Conservation (phyloP, 2,888 invertebrate genomes). For the Melieria crassipennis region DNA sequence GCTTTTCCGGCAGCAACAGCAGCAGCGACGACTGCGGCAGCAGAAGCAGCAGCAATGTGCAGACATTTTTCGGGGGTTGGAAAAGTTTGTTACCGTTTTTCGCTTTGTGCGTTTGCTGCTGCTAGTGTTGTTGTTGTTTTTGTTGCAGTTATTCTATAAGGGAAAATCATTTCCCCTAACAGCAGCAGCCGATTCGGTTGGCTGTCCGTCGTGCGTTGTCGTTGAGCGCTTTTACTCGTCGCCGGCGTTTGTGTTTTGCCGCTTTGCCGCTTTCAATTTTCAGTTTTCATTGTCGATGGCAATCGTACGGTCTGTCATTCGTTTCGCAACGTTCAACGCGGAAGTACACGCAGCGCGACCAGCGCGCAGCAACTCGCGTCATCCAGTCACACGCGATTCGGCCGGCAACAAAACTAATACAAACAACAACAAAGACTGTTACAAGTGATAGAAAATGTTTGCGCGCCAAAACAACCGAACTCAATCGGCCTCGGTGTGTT, state of each 20-base stretch:
- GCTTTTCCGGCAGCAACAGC: conserved; percentile 1
- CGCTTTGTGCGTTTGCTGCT: conserved; percentile 14
- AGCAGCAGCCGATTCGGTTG: neutral
- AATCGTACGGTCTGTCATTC: conserved; percentile 61
- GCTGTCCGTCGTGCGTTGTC: neutral
- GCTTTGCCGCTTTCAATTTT: conserved; percentile 37
- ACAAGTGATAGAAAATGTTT: neutral
- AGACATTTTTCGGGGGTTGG: conserved; percentile 51
- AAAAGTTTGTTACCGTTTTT: conserved; percentile 43
- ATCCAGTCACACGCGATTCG: neutral
- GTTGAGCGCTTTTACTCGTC: conserved; percentile 1
- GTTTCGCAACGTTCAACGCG: conserved; percentile 60
- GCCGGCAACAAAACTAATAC: neutral
- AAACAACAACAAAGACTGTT: neutral
- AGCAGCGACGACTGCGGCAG: conserved; percentile 6
- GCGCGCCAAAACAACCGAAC: neutral
- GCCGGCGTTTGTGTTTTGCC: conserved; percentile 17
- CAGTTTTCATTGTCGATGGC: conserved; percentile 61
- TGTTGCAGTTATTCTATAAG: conserved; percentile 26
- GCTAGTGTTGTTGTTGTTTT: conserved; percentile 7
- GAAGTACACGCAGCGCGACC: conserved; percentile 50
- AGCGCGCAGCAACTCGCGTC: conserved; percentile 17
- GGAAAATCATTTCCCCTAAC: neutral
- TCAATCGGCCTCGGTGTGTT: too few relatives aligned
- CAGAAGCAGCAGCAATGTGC: neutral